A percentile compares a stretch with the other conserved stretches of the same genome.
Evolutionary conservation across 2,888 invertebrate genomes (phyloP).

Genomic region (Volucella bombylans): DNA sequence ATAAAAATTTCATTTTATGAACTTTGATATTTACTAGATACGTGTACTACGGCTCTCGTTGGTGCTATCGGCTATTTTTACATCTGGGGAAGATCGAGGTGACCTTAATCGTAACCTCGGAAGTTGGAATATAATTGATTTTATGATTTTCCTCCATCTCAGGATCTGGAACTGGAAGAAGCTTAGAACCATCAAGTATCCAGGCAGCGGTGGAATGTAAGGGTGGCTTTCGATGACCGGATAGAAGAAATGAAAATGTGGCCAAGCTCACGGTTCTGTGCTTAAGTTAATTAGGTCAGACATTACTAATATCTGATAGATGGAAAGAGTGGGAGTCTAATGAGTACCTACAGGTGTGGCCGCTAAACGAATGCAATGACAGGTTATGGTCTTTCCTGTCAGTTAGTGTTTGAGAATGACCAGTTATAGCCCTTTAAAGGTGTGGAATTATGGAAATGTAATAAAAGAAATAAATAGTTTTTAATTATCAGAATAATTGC

Average conservation of each 20-base stretch:
- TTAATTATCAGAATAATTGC: too few species aligned
- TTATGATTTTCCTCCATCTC: slow-evolving; percentile 46
- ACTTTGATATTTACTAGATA: slow-evolving; percentile 63
- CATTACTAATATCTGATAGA: slow-evolving; percentile 41
- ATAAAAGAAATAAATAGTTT: too few species aligned
- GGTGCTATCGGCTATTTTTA: slow-evolving; percentile 38
- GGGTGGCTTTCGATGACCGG: neutral
- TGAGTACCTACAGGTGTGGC: neutral
- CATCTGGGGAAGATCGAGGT: slow-evolving; percentile 47
- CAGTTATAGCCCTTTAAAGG: neutral
- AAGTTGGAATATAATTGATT: slow-evolving; percentile 65
- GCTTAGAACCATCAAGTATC: neutral
- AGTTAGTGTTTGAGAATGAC: slow-evolving; percentile 13
- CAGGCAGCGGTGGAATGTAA: neutral
- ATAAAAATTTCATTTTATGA: slow-evolving; percentile 68
- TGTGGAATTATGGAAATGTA: neutral
- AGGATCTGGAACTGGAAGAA: slow-evolving; percentile 12
- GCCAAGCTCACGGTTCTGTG: slow-evolving; percentile 20
- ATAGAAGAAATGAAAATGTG: neutral
- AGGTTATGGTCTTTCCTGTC: slow-evolving; percentile 6
- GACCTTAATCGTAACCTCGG: slow-evolving; percentile 57
- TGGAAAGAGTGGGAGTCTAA: neutral
- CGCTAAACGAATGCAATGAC: slow-evolving; percentile 18
- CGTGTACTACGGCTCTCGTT: slow-evolving; percentile 11
- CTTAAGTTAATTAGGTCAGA: slow-evolving; percentile 51